Percentiles rank a stretch among this genome's conserved stretches.
These are phyloP conservation scores for Azemiops feae DNA, from an alignment of 2,113 vertebrate species.

Conservation along the genomic window DNA sequence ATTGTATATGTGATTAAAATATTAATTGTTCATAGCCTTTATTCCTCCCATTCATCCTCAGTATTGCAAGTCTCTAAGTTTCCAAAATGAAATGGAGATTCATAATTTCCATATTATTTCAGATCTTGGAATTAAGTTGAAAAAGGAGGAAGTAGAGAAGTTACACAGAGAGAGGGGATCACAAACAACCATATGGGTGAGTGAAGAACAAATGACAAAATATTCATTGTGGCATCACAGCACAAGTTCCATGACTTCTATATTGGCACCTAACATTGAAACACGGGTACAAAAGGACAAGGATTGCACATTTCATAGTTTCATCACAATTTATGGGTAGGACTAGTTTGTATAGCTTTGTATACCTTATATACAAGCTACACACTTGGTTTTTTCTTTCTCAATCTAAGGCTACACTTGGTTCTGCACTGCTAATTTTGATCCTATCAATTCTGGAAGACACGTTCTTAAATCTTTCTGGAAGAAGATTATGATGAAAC, in stretches of 20 bases:
- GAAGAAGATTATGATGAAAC: not conserved
- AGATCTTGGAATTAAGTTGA: not conserved
- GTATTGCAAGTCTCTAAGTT: not conserved
- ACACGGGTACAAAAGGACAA: not conserved
- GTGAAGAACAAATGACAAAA: not conserved
- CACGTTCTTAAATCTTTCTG: not conserved
- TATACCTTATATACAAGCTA: not conserved
- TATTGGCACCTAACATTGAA: not conserved
- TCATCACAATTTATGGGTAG: not conserved
- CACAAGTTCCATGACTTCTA: not conserved
- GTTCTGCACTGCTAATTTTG: not conserved
- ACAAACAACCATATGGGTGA: not conserved
- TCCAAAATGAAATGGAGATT: not conserved
- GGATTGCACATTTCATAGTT: not conserved
- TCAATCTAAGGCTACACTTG: not conserved
- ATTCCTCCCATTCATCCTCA: not conserved
- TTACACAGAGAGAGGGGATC: not conserved
- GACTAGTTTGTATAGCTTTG: not conserved
- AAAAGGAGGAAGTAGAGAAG: not conserved
- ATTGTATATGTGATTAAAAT: not conserved
- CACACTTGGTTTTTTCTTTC: not conserved
- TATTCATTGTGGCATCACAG: not conserved
- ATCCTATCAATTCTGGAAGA: not conserved
- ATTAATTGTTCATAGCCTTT: not conserved
- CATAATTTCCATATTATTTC: not conserved